Evolutionary conservation across 2,797 vertebrate species (phyloP).

Genomic region (Centropyge bicolor): DNA sequence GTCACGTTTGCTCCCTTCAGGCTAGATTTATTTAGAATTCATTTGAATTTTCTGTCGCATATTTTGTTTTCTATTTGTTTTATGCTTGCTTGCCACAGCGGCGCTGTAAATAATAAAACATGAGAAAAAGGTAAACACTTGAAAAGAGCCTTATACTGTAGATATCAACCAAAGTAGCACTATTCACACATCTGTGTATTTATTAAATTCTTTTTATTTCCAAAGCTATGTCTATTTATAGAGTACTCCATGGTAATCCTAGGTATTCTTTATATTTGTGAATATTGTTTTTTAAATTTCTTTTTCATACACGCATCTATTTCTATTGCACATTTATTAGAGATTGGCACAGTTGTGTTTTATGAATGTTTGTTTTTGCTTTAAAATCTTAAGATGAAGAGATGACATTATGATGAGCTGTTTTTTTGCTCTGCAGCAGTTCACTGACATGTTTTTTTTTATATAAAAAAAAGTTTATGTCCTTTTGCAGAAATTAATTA

Average conservation of each 20-base stretch:
- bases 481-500: conserved; percentile 14
- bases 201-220: conserved; percentile 60
- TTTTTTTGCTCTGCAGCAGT: conserved; percentile 25
- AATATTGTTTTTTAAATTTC: conserved; percentile 10
- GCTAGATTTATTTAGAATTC: conserved; percentile 16
- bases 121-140: conserved; percentile 39
- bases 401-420: background rate
- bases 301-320: conserved; percentile 7
- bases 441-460: conserved; percentile 32
- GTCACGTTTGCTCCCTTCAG: conserved; percentile 8
- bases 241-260: conserved; percentile 24
- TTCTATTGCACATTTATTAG: conserved; percentile 58
- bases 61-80: conserved; percentile 31
- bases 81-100: conserved; percentile 6
- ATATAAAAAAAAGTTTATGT: conserved; percentile 25
- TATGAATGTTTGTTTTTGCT: conserved; percentile 26
- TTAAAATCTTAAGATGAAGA: conserved; percentile 4
- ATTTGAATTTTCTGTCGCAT: conserved; percentile 6
- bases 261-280: conserved; percentile 42
- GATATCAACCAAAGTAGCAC: conserved; percentile 49
- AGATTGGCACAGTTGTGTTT: conserved; percentile 32
- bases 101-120: conserved; percentile 55
- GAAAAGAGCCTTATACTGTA: conserved; percentile 54
- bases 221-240: conserved; percentile 62
- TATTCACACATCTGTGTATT: conserved; percentile 59